Base-by-base conservation (phyloP, 2,888 invertebrate genomes). In the Macaria notata region DNA sequence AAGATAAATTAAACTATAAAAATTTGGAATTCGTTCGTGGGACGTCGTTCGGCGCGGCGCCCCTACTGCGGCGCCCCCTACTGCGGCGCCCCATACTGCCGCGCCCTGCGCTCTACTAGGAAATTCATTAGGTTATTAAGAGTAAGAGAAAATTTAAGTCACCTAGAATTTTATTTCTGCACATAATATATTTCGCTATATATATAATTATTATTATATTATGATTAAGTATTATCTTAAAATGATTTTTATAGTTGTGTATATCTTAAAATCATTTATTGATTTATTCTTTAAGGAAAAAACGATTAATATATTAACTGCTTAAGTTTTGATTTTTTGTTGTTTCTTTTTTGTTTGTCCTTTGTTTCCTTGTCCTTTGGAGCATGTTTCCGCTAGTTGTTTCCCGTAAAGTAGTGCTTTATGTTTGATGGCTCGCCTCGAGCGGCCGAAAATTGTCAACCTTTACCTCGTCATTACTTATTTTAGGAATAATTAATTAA, bases 171-270 rank as follows among this genome's bases (percentile, higher is more conserved):
- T 91, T 92, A 92, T 91, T 91, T 91, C 81, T 90, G 91, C 91
- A 92, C 91, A 91, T 92, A 92, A 90, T 90, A 91, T 90, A 91
- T 91, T 90, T 90, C 88, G 88, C 88, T 90, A 90, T 90, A 92
- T 91, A 91, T 90, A 90, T 88, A 88, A 88, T 88, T 90, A 89
- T 89, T 88, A 89, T 90, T 89, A 89, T 90, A 86, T 86, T 90
- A 86, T 86, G 86, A 89, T 90, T 90, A 90, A 90, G 90, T 91
- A 92, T 91, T 91, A 91, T 88, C 90, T 86, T 89, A 87, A 87
- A 83, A 89, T 88, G 88, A 86, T 89, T 90, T 88, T 90, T 91
- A 91, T 89, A 91, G 90, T 91, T 90, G 89, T 91, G 90, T 91
- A 91, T 89, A 90, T 91, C 90, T 82, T 87, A 84, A 86, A 90